These are phyloP conservation scores for Argynnis bischoffii DNA, from an alignment of 2,888 invertebrate genomes.

Conservation along the genomic window DNA sequence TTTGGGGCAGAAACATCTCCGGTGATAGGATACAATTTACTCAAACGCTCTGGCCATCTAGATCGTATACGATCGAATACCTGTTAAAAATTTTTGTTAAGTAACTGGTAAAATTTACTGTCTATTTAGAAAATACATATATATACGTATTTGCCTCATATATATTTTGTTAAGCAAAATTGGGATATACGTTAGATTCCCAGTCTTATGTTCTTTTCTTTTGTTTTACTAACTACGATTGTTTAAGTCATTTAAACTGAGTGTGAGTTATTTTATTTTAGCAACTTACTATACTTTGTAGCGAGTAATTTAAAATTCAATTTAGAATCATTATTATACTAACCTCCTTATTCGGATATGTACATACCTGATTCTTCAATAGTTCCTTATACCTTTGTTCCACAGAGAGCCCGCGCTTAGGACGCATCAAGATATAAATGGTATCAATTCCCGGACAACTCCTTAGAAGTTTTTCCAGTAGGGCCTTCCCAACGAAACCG, in stretches of 20 bases:
- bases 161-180: background rate
- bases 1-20: slow-evolving; percentile 89
- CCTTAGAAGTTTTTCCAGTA: slow-evolving; percentile 95
- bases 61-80: slow-evolving; percentile 87
- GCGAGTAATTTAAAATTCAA: too few relatives aligned
- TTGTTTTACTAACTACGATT: too few relatives aligned
- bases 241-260: too few relatives aligned
- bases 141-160: background rate
- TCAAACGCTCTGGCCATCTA: slow-evolving; percentile 84
- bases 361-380: slow-evolving; percentile 84
- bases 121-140: background rate
- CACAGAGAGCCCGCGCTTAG: slow-evolving; percentile 86
- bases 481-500: slow-evolving; percentile 96
- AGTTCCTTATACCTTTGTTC: slow-evolving; percentile 88
- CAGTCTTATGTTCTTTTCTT: too few relatives aligned
- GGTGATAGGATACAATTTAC: slow-evolving; percentile 86
- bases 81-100: slow-evolving; percentile 54
- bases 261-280: too few relatives aligned
- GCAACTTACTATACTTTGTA: too few relatives aligned
- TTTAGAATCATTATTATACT: slow-evolving; percentile 7
- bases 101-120: background rate
- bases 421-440: slow-evolving; percentile 91
- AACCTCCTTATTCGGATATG: slow-evolving; percentile 13
- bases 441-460: slow-evolving; percentile 90
- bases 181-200: too few relatives aligned